These are phyloP conservation scores for Sinhomidia bicolor DNA, from an alignment of 2,888 invertebrate genomes.

Conservation along the genomic window DNA sequence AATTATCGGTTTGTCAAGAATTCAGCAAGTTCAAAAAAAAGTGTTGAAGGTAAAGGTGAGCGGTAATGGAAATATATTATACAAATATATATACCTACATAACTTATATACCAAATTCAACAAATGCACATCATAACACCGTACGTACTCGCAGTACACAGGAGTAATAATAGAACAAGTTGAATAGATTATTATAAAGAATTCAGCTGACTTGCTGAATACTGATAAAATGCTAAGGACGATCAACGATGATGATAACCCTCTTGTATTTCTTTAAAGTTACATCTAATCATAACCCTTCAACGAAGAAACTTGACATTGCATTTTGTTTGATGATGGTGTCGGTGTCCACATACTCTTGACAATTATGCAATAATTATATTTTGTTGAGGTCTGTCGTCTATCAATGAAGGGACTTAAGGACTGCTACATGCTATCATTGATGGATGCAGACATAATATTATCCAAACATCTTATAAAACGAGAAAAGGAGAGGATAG, in stretches of 20 bases:
- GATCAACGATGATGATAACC: not conserved
- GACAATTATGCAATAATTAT: constrained; percentile 24
- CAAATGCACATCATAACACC: not conserved
- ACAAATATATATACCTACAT: not conserved
- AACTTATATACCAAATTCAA: not conserved
- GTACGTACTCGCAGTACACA: not conserved
- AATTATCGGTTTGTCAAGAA: constrained; percentile 8
- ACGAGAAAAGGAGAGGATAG: not conserved
- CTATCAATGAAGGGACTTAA: not conserved
- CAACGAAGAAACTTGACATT: constrained; percentile 36
- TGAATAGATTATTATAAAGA: not conserved
- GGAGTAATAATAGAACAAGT: constrained; percentile 24
- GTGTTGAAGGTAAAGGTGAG: constrained; percentile 23
- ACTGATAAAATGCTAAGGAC: constrained; percentile 7
- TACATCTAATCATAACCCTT: not conserved
- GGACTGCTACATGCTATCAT: not conserved
- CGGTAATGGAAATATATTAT: not conserved
- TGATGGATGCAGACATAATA: not conserved
- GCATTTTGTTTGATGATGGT: constrained; percentile 17
- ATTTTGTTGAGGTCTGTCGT: not conserved
- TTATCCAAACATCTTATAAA: not conserved
- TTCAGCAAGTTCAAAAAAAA: not conserved
- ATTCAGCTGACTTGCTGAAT: constrained; percentile 17
- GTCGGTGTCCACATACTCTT: not conserved
- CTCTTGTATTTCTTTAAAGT: not conserved